Evolutionary conservation across 1,140 invertebrate genomes (phyloP).

Genomic region (Atta cephalotes): DNA sequence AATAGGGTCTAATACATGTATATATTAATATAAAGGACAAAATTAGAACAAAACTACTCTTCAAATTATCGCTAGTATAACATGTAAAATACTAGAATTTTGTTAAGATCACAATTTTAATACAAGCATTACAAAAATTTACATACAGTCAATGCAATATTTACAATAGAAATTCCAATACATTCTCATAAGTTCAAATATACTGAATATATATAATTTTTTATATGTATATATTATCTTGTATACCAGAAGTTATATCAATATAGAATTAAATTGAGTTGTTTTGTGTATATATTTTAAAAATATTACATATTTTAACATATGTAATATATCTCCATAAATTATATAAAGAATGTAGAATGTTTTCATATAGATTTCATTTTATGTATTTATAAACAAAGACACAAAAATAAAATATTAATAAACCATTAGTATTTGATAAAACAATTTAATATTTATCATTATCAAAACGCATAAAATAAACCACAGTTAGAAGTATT

Average conservation of each 20-base stretch:
- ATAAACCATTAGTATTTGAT: slow-evolving; percentile 49
- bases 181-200: slow-evolving; percentile 58
- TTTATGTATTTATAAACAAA: slow-evolving; percentile 42
- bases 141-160: slow-evolving; percentile 60
- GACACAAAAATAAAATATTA: slow-evolving; percentile 53
- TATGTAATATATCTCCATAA: slow-evolving; percentile 27
- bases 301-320: slow-evolving; percentile 8
- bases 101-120: slow-evolving; percentile 62
- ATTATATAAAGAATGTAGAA: slow-evolving; percentile 26
- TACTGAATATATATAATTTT: slow-evolving; percentile 51
- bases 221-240: slow-evolving; percentile 45
- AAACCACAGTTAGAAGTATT: slow-evolving; percentile 39
- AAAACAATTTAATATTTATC: slow-evolving; percentile 66
- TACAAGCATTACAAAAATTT: slow-evolving; percentile 70
- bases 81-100: slow-evolving; percentile 53
- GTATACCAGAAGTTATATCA: slow-evolving; percentile 42
- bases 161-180: slow-evolving; percentile 59
- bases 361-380: background rate
- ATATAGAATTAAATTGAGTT: slow-evolving; percentile 41
- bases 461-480: slow-evolving; percentile 67
- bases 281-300: slow-evolving; percentile 9
- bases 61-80: slow-evolving; percentile 30
- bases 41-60: slow-evolving; percentile 37
- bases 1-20: background rate
- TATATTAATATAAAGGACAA: slow-evolving; percentile 15